Evolutionary conservation across 2,888 invertebrate genomes (phyloP).

Genomic region (Tricholauxania praeusta): DNA sequence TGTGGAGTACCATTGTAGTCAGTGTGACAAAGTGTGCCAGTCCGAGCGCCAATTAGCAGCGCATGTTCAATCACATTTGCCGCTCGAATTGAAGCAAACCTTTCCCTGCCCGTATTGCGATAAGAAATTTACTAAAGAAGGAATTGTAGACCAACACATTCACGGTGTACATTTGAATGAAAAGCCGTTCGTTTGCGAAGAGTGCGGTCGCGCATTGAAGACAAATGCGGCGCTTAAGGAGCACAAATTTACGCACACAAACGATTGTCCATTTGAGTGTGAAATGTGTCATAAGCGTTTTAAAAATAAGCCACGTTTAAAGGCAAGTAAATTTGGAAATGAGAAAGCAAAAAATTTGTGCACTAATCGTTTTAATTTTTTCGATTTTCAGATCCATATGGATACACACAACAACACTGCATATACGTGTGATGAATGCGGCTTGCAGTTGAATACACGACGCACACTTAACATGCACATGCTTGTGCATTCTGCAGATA

Average conservation of each 20-base stretch:
- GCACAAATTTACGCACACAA: constrained; percentile 69
- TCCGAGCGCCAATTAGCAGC: constrained; percentile 46
- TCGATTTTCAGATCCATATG: constrained; percentile 61
- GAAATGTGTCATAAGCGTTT: constrained; percentile 63
- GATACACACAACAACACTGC: constrained; percentile 67
- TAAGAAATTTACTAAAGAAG: constrained; percentile 53
- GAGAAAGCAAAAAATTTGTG: not conserved
- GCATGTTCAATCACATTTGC: constrained; percentile 51
- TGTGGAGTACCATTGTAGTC: constrained; percentile 45
- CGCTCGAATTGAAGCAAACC: constrained; percentile 51
- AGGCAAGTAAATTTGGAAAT: constrained; percentile 43
- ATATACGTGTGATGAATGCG: constrained; percentile 68
- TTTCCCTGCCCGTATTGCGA: constrained; percentile 53
- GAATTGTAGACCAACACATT: constrained; percentile 56
- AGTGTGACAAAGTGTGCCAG: constrained; percentile 48
- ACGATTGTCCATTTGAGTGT: constrained; percentile 68
- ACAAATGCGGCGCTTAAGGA: constrained; percentile 69
- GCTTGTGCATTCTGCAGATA: constrained; percentile 64
- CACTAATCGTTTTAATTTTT: not conserved
- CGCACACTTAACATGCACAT: constrained; percentile 69
- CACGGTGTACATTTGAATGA: constrained; percentile 61
- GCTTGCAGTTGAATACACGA: constrained; percentile 66
- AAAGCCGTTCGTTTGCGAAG: constrained; percentile 69
- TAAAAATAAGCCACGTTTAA: constrained; percentile 62
- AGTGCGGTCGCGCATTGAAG: constrained; percentile 68